Conservation (phyloP, 2,888 invertebrate genomes). For the Eugnorisma glareosa region DNA sequence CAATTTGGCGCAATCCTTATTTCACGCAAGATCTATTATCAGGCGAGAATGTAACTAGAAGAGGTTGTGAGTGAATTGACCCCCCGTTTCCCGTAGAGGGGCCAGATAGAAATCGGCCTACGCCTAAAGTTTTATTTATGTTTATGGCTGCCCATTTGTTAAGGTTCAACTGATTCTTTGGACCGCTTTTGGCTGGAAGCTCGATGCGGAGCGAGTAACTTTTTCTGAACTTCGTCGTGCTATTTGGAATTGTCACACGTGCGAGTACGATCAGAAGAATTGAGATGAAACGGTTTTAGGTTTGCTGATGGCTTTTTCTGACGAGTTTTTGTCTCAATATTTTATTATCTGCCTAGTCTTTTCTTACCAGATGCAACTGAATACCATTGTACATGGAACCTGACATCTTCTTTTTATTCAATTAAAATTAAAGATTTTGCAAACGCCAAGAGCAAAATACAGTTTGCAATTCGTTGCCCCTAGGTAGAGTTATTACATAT, state of each 20-base stretch:
- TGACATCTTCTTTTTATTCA: not conserved
- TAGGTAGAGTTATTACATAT: not conserved
- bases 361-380: no score
- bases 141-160: constrained; percentile 81
- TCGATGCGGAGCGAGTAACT: constrained; percentile 16
- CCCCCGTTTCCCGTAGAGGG: constrained; percentile 74
- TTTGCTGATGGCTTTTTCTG: not conserved
- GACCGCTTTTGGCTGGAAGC: constrained; percentile 60
- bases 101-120: constrained; percentile 76
- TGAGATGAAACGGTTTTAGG: constrained; percentile 6
- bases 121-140: constrained; percentile 83
- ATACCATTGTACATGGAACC: not conserved
- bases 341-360: not conserved
- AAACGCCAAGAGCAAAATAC: not conserved
- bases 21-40: constrained; percentile 79
- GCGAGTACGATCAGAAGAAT: constrained; percentile 1
- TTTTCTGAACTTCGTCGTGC: constrained; percentile 30
- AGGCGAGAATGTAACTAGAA: constrained; percentile 71
- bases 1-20: constrained; percentile 71
- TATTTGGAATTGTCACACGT: constrained; percentile 37
- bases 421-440: not conserved
- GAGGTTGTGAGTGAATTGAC: constrained; percentile 76
- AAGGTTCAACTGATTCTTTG: constrained; percentile 77
- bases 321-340: not conserved
- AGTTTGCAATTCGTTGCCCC: not conserved